Evolutionary conservation across 2,113 vertebrate genomes (phyloP).

Genomic region (Catagonus wagneri): DNA sequence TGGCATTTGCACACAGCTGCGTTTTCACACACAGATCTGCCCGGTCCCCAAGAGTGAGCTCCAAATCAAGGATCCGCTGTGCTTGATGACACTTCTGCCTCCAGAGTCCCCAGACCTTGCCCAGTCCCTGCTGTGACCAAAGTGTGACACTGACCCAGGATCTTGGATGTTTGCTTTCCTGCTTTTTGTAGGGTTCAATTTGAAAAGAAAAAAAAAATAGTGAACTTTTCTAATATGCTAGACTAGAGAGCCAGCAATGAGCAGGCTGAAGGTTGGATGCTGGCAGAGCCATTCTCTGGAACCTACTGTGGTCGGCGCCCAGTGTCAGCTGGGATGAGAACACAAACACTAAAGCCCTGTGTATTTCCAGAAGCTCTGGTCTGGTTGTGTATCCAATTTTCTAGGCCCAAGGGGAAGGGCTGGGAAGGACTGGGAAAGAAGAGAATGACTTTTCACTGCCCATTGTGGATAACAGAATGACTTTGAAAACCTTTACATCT

Average conservation of each 20-base stretch:
- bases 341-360: background rate
- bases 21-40: constrained; percentile 82
- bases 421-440: background rate
- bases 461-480: background rate
- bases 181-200: constrained; percentile 7
- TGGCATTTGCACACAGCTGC: constrained; percentile 85
- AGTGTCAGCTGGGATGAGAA: constrained; percentile 55
- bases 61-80: constrained; percentile 73
- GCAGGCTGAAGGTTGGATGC: constrained; percentile 69
- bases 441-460: background rate
- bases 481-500: background rate
- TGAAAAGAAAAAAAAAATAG: constrained; percentile 12
- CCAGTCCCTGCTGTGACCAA: background rate
- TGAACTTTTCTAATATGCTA: constrained; percentile 33
- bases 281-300: constrained; percentile 78
- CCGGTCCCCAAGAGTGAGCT: constrained; percentile 72
- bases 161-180: background rate
- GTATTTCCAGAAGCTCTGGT: background rate
- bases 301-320: constrained; percentile 55
- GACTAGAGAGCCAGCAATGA: constrained; percentile 62
- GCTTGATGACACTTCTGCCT: constrained; percentile 57
- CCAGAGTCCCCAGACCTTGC: constrained; percentile 73
- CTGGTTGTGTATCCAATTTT: background rate
- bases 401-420: background rate
- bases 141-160: constrained; percentile 51